These are phyloP conservation scores for Malurus splendens DNA, from an alignment of 2,797 vertebrate genomes.

Conservation along the genomic window DNA sequence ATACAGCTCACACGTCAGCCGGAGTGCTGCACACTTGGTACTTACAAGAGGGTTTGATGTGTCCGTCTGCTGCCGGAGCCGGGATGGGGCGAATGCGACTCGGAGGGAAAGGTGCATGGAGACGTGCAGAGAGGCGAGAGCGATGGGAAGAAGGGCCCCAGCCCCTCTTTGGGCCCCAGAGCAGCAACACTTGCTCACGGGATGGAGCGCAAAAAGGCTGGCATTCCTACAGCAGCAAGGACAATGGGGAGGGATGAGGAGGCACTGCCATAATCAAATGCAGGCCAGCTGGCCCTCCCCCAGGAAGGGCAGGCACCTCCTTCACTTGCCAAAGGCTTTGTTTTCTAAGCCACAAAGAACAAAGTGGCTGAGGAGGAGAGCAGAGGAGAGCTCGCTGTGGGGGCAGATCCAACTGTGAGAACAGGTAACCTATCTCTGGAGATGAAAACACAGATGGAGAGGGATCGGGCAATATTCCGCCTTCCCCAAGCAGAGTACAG, in stretches of 20 bases:
- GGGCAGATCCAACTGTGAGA: background rate
- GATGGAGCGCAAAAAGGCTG: constrained; percentile 1
- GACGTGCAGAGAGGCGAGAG: background rate
- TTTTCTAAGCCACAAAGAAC: constrained; percentile 51
- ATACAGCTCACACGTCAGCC: background rate
- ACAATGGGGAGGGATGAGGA: constrained; percentile 52
- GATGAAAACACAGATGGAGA: background rate
- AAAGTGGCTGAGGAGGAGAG: background rate
- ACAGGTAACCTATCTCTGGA: background rate
- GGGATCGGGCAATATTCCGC: background rate
- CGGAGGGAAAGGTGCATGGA: background rate
- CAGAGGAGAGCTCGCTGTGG: background rate
- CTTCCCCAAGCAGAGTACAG: background rate
- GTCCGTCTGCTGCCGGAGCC: background rate
- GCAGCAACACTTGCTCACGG: constrained; percentile 32
- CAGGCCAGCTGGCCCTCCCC: constrained; percentile 59
- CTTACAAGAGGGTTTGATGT: constrained; percentile 1
- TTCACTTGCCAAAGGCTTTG: constrained; percentile 58
- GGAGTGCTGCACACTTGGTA: background rate
- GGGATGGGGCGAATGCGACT: background rate
- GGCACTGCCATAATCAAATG: constrained; percentile 50
- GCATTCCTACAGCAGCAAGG: constrained; percentile 49
- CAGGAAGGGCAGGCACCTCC: constrained; percentile 51
- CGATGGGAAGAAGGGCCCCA: background rate
- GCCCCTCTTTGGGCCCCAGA: constrained; percentile 38